A percentile compares a stretch with the other conserved stretches of the same genome.
Conservation (phyloP, 2,113 vertebrate genomes). For the Motacilla alba region DNA sequence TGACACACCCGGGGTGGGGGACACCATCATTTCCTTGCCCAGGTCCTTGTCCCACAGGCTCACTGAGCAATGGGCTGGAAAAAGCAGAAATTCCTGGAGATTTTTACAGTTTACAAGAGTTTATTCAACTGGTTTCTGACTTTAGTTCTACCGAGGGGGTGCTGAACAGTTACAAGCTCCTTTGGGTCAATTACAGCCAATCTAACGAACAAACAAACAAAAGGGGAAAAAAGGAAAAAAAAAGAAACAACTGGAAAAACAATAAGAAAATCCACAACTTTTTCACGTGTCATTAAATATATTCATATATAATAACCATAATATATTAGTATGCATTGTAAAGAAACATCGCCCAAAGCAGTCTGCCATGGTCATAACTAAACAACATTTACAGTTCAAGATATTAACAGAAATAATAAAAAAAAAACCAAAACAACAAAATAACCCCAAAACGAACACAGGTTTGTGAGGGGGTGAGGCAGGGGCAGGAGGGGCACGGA, state of each 20-base stretch:
- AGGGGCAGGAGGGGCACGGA: not conserved
- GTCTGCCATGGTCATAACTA: constrained; percentile 86
- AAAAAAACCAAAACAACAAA: not conserved
- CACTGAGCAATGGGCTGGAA: rapidly evolving
- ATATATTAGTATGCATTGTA: constrained; percentile 99
- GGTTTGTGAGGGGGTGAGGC: constrained; percentile 25
- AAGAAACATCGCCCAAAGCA: constrained; percentile 84
- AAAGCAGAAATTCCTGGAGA: not conserved
- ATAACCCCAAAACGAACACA: constrained; percentile 8
- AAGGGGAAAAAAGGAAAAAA: not conserved
- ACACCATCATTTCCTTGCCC: not conserved
- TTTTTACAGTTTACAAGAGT: constrained; percentile 80
- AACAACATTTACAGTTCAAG: constrained; percentile 92
- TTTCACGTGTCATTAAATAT: constrained; percentile 98
- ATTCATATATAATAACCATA: constrained; percentile 99
- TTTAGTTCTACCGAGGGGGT: constrained; percentile 88
- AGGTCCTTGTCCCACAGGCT: not conserved
- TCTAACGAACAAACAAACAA: constrained; percentile 70
- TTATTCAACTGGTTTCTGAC: constrained; percentile 91
- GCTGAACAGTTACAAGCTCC: constrained; percentile 89
- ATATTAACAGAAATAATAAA: constrained; percentile 77
- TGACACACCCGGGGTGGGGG: not conserved
- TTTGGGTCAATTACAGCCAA: constrained; percentile 82
- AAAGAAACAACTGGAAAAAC: constrained; percentile 65
- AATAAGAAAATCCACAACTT: constrained; percentile 90